Evolutionary conservation across 2,113 vertebrate species (phyloP).

Genomic region (zebrafish (Danio rerio)): DNA sequence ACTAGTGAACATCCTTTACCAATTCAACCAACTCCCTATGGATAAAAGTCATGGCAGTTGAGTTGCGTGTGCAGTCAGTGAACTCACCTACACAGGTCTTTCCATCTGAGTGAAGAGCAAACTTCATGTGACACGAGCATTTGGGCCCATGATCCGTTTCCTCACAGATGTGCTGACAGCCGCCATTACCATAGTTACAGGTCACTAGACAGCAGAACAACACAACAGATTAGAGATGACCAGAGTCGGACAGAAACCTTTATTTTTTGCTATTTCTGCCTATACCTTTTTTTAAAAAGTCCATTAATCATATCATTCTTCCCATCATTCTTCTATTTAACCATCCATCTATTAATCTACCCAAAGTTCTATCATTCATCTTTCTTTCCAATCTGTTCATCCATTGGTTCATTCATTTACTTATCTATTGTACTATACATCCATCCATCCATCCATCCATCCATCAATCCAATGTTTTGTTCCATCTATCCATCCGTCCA

Average conservation of each 20-base stretch:
- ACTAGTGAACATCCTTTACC: not conserved
- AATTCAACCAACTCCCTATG: not conserved
- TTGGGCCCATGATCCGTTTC: conserved; percentile 94
- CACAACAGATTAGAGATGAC: not conserved
- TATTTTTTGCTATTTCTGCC: too few species aligned
- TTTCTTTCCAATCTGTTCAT: too few species aligned
- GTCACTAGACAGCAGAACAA: conserved; percentile 81
- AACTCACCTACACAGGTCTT: conserved; percentile 97
- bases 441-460: not conserved
- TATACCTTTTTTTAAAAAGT: too few species aligned
- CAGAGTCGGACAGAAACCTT: not conserved
- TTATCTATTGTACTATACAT: not conserved
- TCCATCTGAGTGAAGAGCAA: conserved; percentile 90
- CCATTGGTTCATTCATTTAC: too few species aligned
- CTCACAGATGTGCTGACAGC: conserved; percentile 97
- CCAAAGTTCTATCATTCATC: too few species aligned
- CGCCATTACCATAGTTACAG: conserved; percentile 97
- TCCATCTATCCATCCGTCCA: not conserved
- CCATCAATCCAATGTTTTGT: too few species aligned
- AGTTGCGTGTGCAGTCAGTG: not conserved
- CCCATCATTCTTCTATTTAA: not conserved
- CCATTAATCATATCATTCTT: not conserved
- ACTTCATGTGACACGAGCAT: conserved; percentile 96
- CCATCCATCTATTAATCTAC: not conserved
- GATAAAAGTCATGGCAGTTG: not conserved